These are phyloP conservation scores for Acropora tenuis DNA, from an alignment of 64 coral and sea anemone species.

Conservation along the genomic window DNA sequence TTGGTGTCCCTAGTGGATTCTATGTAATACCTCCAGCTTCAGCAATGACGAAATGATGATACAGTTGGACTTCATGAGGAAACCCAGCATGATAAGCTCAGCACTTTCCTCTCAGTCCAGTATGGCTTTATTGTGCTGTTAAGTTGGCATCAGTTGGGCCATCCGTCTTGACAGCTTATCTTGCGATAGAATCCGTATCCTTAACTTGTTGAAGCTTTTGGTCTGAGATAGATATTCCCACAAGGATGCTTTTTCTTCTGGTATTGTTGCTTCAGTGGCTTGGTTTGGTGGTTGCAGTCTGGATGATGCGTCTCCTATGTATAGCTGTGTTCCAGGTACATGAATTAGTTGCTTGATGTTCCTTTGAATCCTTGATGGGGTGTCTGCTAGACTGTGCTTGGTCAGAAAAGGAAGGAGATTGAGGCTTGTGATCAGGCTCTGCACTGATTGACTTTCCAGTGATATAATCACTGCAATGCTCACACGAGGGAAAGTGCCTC, in stretches of 20 bases:
- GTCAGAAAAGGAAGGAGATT: too few relatives aligned
- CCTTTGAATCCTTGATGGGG: slow-evolving; percentile 37
- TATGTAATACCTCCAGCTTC: slow-evolving; percentile 51
- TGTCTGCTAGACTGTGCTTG: slow-evolving; percentile 20
- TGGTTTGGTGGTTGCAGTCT: too few relatives aligned
- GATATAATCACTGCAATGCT: slow-evolving; percentile 52
- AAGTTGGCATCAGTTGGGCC: slow-evolving; percentile 21
- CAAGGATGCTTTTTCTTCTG: too few relatives aligned
- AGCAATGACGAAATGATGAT: slow-evolving; percentile 10
- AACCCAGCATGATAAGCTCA: slow-evolving; percentile 8
- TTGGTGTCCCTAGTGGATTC: slow-evolving; percentile 48
- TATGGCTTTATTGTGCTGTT: slow-evolving; percentile 17
- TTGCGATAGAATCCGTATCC: slow-evolving; percentile 1
- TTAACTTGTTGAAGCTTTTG: too few relatives aligned
- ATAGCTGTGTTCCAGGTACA: too few relatives aligned
- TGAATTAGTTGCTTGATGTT: not conserved
- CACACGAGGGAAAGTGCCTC: slow-evolving; percentile 26
- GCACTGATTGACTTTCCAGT: slow-evolving; percentile 27
- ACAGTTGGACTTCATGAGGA: slow-evolving; percentile 13
- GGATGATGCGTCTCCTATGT: too few relatives aligned
- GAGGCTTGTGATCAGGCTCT: slow-evolving; percentile 65
- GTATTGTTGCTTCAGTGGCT: too few relatives aligned
- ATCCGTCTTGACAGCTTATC: slow-evolving; percentile 25
- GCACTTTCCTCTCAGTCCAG: slow-evolving; percentile 26
- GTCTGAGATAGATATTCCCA: too few relatives aligned